Conservation (phyloP, 2,113 vertebrate genomes). For the Sylvilagus bachmani region DNA sequence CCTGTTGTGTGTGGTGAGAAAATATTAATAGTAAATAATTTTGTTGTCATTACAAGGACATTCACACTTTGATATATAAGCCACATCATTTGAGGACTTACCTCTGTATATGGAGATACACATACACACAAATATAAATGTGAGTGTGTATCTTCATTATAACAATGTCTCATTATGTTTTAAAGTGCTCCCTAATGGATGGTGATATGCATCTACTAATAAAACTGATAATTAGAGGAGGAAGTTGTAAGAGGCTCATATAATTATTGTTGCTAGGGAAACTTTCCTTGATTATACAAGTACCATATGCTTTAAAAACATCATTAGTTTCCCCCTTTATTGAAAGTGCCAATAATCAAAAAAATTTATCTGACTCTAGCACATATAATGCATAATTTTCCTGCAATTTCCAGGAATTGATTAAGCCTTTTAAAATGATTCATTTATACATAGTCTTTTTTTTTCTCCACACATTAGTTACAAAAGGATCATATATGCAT, state of each 20-base stretch:
- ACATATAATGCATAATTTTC: constrained; percentile 21
- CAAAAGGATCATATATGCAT: not conserved
- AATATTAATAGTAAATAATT: constrained; percentile 73
- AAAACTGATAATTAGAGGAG: constrained; percentile 79
- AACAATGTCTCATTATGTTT: constrained; percentile 71
- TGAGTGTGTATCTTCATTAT: constrained; percentile 44
- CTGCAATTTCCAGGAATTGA: constrained; percentile 62
- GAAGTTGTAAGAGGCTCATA: constrained; percentile 59
- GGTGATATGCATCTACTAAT: constrained; percentile 68
- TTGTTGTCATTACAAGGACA: constrained; percentile 42
- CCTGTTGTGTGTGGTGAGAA: constrained; percentile 50
- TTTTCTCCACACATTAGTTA: constrained; percentile 36
- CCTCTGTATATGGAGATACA: constrained; percentile 6
- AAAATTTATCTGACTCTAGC: constrained; percentile 39
- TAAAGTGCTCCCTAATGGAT: constrained; percentile 75
- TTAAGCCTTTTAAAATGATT: constrained; percentile 63
- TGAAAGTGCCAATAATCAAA: constrained; percentile 65
- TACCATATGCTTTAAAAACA: constrained; percentile 62
- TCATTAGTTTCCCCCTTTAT: constrained; percentile 58
- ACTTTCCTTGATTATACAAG: constrained; percentile 71
- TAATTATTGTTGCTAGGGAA: constrained; percentile 75
- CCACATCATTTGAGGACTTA: constrained; percentile 68
- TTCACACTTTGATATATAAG: constrained; percentile 54
- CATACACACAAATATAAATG: not conserved
- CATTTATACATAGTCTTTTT: constrained; percentile 48